A percentile compares a stretch with the other conserved stretches of the same genome.
Evolutionary conservation across 1,140 invertebrate genomes (phyloP).

Genomic region (Marisa cornuarietis): DNA sequence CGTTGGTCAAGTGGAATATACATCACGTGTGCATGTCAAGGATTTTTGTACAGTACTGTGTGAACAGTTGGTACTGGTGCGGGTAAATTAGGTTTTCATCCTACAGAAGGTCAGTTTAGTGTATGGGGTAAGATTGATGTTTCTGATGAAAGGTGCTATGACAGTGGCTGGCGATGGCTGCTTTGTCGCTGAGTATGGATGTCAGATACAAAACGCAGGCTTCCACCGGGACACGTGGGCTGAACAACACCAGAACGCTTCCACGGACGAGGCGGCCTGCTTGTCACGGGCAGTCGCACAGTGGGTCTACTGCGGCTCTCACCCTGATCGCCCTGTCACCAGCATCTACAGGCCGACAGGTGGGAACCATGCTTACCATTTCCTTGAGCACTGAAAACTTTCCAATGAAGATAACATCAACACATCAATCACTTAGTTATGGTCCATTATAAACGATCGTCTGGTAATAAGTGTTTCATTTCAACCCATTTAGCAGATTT

Average conservation of each 20-base stretch:
- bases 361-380: not conserved
- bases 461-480: not conserved
- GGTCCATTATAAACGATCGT: no score
- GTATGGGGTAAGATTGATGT: no score
- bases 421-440: no score
- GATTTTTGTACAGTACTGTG: no score
- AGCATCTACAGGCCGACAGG: slow-evolving; percentile 40
- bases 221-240: slow-evolving; percentile 27
- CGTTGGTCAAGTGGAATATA: no score
- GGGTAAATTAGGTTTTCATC: no score
- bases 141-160: slow-evolving; percentile 35
- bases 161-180: slow-evolving; percentile 41
- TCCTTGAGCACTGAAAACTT: no score
- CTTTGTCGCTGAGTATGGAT: slow-evolving; percentile 32
- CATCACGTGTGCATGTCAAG: no score
- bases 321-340: slow-evolving; percentile 22
- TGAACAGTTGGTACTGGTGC: no score
- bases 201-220: slow-evolving; percentile 5
- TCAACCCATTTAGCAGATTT: not conserved
- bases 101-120: no score
- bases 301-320: slow-evolving; percentile 34
- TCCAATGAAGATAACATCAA: no score
- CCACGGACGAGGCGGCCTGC: slow-evolving; percentile 25
- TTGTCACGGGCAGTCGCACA: slow-evolving; percentile 22
- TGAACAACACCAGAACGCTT: slow-evolving; percentile 25